Percentiles rank a stretch among this genome's conserved stretches.
Evolutionary conservation across 2,113 vertebrate species (phyloP).

Genomic region (Ciconia stormi): DNA sequence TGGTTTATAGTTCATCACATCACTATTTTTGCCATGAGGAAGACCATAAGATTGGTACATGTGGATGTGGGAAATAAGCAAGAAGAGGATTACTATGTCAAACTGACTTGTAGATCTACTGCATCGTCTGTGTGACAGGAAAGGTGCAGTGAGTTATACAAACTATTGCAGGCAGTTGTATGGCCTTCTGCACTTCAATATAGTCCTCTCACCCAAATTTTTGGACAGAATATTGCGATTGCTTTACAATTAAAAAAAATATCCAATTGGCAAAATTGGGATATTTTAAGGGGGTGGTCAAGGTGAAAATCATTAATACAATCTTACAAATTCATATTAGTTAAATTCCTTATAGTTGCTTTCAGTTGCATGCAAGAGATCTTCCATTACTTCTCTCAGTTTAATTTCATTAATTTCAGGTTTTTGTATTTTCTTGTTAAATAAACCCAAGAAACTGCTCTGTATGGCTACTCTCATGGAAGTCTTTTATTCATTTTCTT

Average conservation of each 20-base stretch:
- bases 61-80: not conserved
- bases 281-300: not conserved
- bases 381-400: not conserved
- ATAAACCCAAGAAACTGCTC: not conserved
- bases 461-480: not conserved
- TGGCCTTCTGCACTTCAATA: not conserved
- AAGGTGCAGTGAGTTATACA: not conserved
- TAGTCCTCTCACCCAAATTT: not conserved
- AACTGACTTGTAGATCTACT: not conserved
- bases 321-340: not conserved
- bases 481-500: not conserved
- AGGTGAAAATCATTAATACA: not conserved
- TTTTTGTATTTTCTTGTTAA: not conserved
- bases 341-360: not conserved
- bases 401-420: not conserved
- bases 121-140: not conserved
- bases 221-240: not conserved
- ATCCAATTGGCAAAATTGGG: not conserved
- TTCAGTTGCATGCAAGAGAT: not conserved
- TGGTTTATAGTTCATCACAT: not conserved
- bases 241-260: not conserved
- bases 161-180: not conserved
- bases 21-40: not conserved
- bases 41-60: not conserved
- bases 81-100: not conserved